These are phyloP conservation scores for Mesoligia furuncula DNA, from an alignment of 2,888 invertebrate species.

Conservation along the genomic window DNA sequence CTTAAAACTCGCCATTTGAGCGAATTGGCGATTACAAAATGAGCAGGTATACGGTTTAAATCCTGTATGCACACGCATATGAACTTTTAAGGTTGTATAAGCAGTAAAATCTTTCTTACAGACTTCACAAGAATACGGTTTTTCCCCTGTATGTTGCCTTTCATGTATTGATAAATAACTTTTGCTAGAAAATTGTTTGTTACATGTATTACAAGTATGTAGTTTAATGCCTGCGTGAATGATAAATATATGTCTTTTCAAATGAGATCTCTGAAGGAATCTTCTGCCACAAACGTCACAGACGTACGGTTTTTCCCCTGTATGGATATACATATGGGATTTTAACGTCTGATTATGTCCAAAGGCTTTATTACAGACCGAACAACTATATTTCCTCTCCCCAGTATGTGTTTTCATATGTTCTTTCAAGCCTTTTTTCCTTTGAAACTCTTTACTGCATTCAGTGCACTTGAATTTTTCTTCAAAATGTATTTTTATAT, in stretches of 20 bases:
- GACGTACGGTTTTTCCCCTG: conserved; percentile 83
- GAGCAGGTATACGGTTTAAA: conserved; percentile 83
- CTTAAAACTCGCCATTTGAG: conserved; percentile 86
- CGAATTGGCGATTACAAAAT: conserved; percentile 82
- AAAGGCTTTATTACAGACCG: conserved; percentile 79
- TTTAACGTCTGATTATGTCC: conserved; percentile 85
- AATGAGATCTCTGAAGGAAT: conserved; percentile 83
- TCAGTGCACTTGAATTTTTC: conserved; percentile 80
- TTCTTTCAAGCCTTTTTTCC: conserved; percentile 83
- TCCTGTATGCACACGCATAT: conserved; percentile 85
- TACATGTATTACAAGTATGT: conserved; percentile 79
- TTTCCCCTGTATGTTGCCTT: conserved; percentile 82
- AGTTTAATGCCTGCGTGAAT: conserved; percentile 84
- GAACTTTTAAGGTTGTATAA: conserved; percentile 84
- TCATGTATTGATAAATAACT: conserved; percentile 85
- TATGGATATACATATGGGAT: conserved; percentile 84
- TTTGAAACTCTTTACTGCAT: conserved; percentile 81
- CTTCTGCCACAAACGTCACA: conserved; percentile 84
- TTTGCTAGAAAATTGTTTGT: conserved; percentile 85
- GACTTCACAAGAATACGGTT: conserved; percentile 82
- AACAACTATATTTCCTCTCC: conserved; percentile 79
- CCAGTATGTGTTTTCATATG: conserved; percentile 84
- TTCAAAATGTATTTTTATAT: conserved; percentile 77
- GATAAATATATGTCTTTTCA: conserved; percentile 84
- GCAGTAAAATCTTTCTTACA: conserved; percentile 86